Conservation (phyloP, 2,797 vertebrate species). For the Sebastes matsubarae region DNA sequence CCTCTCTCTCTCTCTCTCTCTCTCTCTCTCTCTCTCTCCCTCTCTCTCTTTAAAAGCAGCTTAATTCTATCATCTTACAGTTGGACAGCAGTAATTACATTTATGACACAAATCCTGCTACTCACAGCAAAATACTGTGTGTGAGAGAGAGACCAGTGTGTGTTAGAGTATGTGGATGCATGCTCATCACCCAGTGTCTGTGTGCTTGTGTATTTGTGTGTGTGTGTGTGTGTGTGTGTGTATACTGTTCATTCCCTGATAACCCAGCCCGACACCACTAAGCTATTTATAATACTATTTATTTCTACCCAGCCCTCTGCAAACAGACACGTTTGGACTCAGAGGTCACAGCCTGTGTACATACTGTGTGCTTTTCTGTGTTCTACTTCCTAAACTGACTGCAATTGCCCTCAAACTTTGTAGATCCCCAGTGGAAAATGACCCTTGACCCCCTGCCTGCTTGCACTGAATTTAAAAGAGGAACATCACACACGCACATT, state of each 20-base stretch:
- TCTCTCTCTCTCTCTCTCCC: neutral
- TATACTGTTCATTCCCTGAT: conserved; percentile 24
- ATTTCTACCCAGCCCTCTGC: conserved; percentile 23
- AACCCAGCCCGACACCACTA: conserved; percentile 16
- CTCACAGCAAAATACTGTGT: conserved; percentile 69
- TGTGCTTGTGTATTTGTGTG: neutral
- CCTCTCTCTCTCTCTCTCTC: neutral
- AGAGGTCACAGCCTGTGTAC: conserved; percentile 13
- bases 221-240: neutral
- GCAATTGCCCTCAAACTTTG: conserved; percentile 10
- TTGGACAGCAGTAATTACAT: conserved; percentile 84
- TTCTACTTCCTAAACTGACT: neutral
- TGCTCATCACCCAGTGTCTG: conserved; percentile 39
- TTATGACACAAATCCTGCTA: conserved; percentile 84
- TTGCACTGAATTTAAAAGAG: neutral
- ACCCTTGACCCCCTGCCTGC: neutral
- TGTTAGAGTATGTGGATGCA: conserved; percentile 17
- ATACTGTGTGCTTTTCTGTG: neutral
- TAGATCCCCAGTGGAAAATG: neutral
- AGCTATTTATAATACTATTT: conserved; percentile 48
- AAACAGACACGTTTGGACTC: conserved; percentile 22
- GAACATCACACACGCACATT: neutral
- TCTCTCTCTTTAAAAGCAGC: conserved; percentile 75
- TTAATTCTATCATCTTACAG: conserved; percentile 82
- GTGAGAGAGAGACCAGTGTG: neutral